A percentile compares a stretch with the other conserved stretches of the same genome.
Conservation (phyloP, 2,797 vertebrate genomes). For the Typhlichthys eigenmanni region DNA sequence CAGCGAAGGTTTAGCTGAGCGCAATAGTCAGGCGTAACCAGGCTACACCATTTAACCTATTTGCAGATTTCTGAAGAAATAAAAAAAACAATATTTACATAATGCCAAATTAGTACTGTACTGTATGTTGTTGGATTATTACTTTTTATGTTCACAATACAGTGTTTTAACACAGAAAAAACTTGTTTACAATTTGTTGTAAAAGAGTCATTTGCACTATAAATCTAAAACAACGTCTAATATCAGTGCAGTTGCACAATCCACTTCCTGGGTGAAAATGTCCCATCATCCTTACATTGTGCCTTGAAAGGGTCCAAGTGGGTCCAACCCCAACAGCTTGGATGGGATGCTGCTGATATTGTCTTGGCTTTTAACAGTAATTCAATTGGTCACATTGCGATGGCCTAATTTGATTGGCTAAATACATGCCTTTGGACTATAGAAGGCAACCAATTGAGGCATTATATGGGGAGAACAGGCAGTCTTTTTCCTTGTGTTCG, state of each 20-base stretch:
- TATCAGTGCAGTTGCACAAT: neutral
- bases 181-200: too few species aligned
- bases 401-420: slow-evolving; percentile 65
- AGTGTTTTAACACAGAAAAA: too few species aligned
- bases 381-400: slow-evolving; percentile 59
- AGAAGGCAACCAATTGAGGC: slow-evolving; percentile 55
- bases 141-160: too few species aligned
- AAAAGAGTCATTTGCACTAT: too few species aligned
- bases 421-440: slow-evolving; percentile 58
- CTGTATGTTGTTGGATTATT: too few species aligned
- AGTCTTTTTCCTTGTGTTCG: slow-evolving; percentile 25
- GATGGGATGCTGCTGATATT: slow-evolving; percentile 46
- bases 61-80: too few species aligned
- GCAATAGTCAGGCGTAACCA: too few species aligned
- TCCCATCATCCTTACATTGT: neutral
- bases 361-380: slow-evolving; percentile 54
- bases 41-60: too few species aligned
- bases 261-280: neutral
- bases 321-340: slow-evolving; percentile 22
- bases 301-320: slow-evolving; percentile 1
- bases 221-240: too few species aligned
- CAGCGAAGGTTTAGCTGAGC: too few species aligned
- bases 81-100: too few species aligned
- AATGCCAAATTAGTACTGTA: too few species aligned
- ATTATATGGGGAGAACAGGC: slow-evolving; percentile 33